Conservation (phyloP, 2,797 vertebrate genomes). For the Halcyon chelicuti region DNA sequence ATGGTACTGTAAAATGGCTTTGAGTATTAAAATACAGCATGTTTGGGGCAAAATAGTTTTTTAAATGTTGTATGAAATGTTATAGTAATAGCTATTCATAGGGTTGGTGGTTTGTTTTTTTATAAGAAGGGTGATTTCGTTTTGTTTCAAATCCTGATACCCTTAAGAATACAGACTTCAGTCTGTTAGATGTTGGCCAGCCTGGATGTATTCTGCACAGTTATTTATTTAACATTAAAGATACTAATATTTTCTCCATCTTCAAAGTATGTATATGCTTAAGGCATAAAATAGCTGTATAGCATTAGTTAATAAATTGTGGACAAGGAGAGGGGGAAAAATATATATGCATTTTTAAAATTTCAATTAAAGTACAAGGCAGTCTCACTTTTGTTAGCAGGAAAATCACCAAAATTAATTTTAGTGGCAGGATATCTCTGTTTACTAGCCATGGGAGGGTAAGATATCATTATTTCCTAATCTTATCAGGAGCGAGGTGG, state of each 20-base stretch:
- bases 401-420: background rate
- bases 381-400: background rate
- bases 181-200: background rate
- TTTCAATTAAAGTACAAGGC: background rate
- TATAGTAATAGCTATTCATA: background rate
- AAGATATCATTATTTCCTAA: background rate
- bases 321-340: background rate
- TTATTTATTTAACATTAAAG: background rate
- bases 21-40: background rate
- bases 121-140: background rate
- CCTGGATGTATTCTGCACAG: background rate
- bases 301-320: background rate
- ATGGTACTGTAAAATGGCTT: background rate
- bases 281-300: background rate
- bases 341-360: background rate
- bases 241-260: background rate
- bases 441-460: background rate
- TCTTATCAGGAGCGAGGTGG: rapidly evolving
- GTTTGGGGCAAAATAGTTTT: background rate
- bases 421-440: background rate
- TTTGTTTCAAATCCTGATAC: background rate
- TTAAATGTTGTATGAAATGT: background rate
- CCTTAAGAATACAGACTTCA: background rate
- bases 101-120: background rate
- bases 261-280: background rate